A percentile compares a stretch with the other conserved stretches of the same genome.
phyloP scores from a whole-genome alignment of 2,888 invertebrate genomes.

The Stegana nigrithorax region DNA sequence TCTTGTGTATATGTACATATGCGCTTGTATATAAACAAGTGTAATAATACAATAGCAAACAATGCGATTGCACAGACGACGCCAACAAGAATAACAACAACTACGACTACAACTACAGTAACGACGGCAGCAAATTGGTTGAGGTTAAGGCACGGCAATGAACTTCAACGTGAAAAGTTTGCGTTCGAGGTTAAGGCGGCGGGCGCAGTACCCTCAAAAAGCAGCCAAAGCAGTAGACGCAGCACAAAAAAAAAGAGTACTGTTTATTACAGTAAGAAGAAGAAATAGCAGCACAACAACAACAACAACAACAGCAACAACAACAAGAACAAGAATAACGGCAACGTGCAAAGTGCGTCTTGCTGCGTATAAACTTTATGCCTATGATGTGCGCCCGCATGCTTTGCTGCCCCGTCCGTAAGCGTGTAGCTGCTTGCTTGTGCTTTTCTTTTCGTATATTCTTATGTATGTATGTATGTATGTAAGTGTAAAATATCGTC shows the following conservation, averaged over 20 bases:
- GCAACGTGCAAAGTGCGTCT: neutral
- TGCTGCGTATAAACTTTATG: neutral
- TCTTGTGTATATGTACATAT: neutral
- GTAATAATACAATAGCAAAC: neutral
- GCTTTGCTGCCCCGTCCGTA: too few relatives aligned
- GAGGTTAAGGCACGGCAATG: conserved; percentile 14
- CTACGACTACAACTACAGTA: neutral
- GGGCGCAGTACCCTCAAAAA: too few relatives aligned
- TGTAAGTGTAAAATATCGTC: neutral
- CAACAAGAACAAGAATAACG: too few relatives aligned
- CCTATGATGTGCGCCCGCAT: too few relatives aligned
- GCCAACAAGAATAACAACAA: neutral
- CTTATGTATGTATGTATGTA: too few relatives aligned
- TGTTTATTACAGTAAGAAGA: too few relatives aligned
- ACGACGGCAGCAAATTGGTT: neutral
- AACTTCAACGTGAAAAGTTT: conserved; percentile 4
- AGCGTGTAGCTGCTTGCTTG: too few relatives aligned
- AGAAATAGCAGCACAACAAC: too few relatives aligned
- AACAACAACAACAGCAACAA: too few relatives aligned
- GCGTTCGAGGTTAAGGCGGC: conserved; percentile 8
- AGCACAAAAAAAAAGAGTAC: too few relatives aligned
- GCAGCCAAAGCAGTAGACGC: too few relatives aligned
- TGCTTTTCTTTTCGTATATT: too few relatives aligned
- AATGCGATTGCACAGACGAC: neutral
- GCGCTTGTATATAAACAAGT: neutral